These are phyloP conservation scores for Mormyrus iriodes DNA, from an alignment of 2,113 vertebrate species.

Conservation along the genomic window DNA sequence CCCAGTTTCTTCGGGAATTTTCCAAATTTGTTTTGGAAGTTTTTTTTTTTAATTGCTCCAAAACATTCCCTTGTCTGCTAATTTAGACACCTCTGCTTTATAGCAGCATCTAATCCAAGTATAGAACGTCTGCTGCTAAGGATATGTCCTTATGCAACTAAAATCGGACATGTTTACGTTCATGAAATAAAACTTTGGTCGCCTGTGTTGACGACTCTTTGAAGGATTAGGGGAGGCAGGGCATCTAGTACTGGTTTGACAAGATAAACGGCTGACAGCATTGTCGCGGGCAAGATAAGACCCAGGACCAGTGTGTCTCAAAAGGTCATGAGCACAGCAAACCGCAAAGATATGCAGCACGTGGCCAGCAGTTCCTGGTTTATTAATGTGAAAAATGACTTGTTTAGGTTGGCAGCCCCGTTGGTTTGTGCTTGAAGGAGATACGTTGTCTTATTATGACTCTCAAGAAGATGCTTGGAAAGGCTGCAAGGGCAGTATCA, in stretches of 20 bases:
- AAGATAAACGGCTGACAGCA: background rate
- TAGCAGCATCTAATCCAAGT: background rate
- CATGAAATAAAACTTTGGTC: background rate
- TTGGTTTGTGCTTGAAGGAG: constrained; percentile 93
- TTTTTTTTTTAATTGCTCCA: background rate
- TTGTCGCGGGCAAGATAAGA: background rate
- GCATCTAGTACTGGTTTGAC: background rate
- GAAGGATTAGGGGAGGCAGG: background rate
- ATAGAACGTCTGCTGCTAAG: background rate
- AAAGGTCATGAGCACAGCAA: background rate
- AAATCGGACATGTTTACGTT: background rate
- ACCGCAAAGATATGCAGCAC: background rate
- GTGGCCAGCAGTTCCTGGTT: background rate
- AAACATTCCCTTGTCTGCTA: background rate
- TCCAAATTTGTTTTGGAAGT: background rate
- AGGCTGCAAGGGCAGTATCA: constrained; percentile 96
- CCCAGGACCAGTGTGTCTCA: background rate
- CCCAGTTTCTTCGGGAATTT: background rate
- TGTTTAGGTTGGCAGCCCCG: constrained; percentile 92
- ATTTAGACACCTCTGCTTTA: background rate
- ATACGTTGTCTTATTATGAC: constrained; percentile 92
- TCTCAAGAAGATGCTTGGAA: constrained; percentile 96
- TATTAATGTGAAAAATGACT: constrained; percentile 29
- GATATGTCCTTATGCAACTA: background rate
- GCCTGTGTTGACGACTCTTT: background rate